Conservation (phyloP, 1,140 invertebrate genomes). For the Drosophila tristis region DNA sequence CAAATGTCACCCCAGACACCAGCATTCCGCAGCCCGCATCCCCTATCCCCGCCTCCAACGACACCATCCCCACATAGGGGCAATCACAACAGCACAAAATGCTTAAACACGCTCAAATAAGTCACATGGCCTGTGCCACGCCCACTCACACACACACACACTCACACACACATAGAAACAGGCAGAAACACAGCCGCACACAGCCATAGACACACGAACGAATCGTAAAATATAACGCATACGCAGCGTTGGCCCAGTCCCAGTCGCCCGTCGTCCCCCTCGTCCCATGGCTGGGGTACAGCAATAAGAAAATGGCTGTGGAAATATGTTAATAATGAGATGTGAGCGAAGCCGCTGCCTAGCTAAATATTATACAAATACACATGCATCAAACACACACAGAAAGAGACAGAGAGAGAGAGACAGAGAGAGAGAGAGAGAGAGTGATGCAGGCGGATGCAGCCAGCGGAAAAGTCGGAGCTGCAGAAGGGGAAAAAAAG, state of each 20-base stretch:
- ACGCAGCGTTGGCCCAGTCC: conserved; percentile 60
- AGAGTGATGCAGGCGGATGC: not conserved
- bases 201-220: conserved; percentile 44
- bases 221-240: conserved; percentile 72
- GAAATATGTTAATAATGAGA: conserved; percentile 81
- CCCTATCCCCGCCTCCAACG: not conserved
- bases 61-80: conserved; percentile 43
- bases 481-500: conserved; percentile 11
- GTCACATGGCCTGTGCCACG: conserved; percentile 76
- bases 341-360: conserved; percentile 55
- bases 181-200: conserved; percentile 13
- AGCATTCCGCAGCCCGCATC: not conserved
- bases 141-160: conserved; percentile 48
- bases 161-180: not conserved
- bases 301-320: conserved; percentile 73
- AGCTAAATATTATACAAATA: conserved; percentile 53
- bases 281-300: conserved; percentile 21
- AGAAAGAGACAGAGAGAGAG: not conserved
- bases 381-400: conserved; percentile 33
- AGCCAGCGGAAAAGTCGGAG: not conserved
- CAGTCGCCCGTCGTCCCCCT: not conserved
- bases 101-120: conserved; percentile 69
- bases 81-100: conserved; percentile 67
- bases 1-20: conserved; percentile 35
- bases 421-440: not conserved